These are phyloP conservation scores for Urocolius indicus DNA, from an alignment of 2,113 vertebrate species.

Conservation along the genomic window DNA sequence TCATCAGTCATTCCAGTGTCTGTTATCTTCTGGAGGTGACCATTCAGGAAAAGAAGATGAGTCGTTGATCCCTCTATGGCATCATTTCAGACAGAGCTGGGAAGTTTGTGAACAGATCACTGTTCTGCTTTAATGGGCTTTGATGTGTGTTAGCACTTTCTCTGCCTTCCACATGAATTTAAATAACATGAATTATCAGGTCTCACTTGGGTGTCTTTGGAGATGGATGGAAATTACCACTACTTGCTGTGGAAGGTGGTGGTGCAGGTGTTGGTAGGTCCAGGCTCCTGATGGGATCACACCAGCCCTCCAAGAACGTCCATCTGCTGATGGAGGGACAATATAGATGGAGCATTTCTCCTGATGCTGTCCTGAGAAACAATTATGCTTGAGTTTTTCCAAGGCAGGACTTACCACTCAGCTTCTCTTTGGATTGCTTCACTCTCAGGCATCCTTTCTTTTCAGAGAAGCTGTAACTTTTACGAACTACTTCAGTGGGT, in stretches of 20 bases:
- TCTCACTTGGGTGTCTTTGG: not conserved
- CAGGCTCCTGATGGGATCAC: not conserved
- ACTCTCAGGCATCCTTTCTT: not conserved
- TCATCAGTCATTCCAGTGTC: not conserved
- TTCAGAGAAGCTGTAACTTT: not conserved
- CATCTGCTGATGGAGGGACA: not conserved
- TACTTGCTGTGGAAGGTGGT: not conserved
- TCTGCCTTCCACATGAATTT: not conserved
- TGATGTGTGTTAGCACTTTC: not conserved
- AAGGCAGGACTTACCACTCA: not conserved
- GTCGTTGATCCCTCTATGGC: not conserved
- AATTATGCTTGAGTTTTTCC: not conserved
- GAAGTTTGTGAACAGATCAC: not conserved
- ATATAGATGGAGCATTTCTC: rapidly evolving
- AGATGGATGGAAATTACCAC: rapidly evolving
- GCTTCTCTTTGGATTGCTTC: not conserved
- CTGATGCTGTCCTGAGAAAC: not conserved
- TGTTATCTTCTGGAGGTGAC: not conserved
- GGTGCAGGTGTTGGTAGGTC: not conserved
- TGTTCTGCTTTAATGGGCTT: not conserved
- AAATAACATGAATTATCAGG: too few species aligned
- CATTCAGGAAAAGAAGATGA: not conserved
- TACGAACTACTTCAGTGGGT: not conserved
- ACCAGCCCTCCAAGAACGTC: not conserved
- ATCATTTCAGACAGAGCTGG: not conserved